Evolutionary conservation across 2,797 vertebrate species (phyloP).

Genomic region (Novumbra hubbsi): DNA sequence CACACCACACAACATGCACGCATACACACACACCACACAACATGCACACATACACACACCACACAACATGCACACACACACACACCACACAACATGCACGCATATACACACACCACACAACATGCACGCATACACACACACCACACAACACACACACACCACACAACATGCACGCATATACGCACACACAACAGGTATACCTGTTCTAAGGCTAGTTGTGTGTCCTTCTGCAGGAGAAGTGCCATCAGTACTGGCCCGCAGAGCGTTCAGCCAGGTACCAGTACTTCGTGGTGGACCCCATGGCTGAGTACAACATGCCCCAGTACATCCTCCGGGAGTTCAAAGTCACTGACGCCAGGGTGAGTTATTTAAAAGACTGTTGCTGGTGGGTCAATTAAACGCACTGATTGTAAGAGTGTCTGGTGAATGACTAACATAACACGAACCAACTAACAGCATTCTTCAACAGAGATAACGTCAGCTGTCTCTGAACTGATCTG

Average conservation of each 20-base stretch:
- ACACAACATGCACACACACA: no score
- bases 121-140: no score
- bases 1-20: background rate
- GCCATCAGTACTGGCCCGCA: constrained; percentile 97
- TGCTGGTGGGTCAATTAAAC: no score
- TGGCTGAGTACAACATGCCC: constrained; percentile 99
- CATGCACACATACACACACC: constrained; percentile 2
- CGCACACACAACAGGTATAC: background rate
- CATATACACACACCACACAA: no score
- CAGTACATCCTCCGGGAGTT: constrained; percentile 98
- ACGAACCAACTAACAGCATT: no score
- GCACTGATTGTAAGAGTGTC: background rate
- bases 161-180: background rate
- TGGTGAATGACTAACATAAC: background rate
- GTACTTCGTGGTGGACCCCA: constrained; percentile 97
- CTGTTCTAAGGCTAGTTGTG: background rate
- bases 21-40: constrained; percentile 5
- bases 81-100: no score
- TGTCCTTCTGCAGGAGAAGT: constrained; percentile 83
- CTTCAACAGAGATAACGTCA: no score
- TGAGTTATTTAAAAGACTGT: constrained; percentile 45
- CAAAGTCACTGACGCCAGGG: constrained; percentile 97
- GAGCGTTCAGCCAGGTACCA: constrained; percentile 96
- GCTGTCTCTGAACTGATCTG: background rate
- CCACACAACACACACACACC: background rate